Evolutionary conservation across 2,797 vertebrate genomes (phyloP), one percentile per base, ranked within the genome.

Genomic region (Neosilurus hyrtlii): DNA sequence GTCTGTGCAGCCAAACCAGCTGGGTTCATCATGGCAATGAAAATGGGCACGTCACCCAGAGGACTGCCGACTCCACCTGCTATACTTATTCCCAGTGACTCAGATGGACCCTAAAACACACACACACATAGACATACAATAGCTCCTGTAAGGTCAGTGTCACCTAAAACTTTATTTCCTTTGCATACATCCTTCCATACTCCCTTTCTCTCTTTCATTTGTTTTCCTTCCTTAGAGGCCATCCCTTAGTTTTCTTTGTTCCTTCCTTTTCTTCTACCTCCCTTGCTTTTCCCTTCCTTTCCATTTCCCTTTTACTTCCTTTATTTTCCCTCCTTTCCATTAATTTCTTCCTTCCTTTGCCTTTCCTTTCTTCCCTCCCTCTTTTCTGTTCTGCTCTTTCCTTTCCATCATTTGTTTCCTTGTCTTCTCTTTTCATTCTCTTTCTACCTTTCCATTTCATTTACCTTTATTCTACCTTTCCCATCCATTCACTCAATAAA

Each of bases 21-120:
- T 0, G 97, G 97, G 85, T 99, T 97, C 96, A 99, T 99, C 97
- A 99, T 97, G 83, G 98, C 97, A 81, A 99, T 98, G 84, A 99
- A 99, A 88, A 99, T 96, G 52, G 98, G 97, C 70, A 98, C 97
- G 70, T 99, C 97, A 0, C 98, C 98, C 63, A 99, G 94, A 0
- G 97, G 97, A 89, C 98, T 99, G 86, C 97, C 97, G 82, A 98
- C 91, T 37, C 98, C 98, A 54, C 97, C 98, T 11, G 98, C 97
- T 90, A 99, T 97, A 83, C 97, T 99, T 90, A 99, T 92, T 20
- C 98, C 98, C 88, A 99, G 80, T 1, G 96, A 97, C 86, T 99
- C 97, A 9, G 83, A 63, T 62, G 96, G 94, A 0, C 92, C 95
- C 96, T 96, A 88, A 84, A 85, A 0, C 22, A 68, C 6, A 89